Percentiles rank a stretch among this genome's conserved stretches.
Conservation (phyloP, 2,113 vertebrate species). For the Sylvietta virens region DNA sequence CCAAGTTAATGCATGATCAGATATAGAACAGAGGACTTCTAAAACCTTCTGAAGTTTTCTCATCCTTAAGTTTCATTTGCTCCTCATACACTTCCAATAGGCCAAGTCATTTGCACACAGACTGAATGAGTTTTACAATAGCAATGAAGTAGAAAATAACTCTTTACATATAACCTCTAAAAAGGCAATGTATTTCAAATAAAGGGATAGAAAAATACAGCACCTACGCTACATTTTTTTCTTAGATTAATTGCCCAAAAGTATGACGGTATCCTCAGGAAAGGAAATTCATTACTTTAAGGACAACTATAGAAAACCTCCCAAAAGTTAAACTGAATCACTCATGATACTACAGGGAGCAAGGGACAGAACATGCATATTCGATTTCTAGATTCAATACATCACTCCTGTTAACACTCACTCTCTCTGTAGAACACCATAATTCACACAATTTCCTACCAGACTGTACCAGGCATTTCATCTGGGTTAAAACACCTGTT, state of each 20-base stretch:
- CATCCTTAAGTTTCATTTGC: not conserved
- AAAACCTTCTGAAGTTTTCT: not conserved
- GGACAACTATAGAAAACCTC: not conserved
- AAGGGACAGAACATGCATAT: not conserved
- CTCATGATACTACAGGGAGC: not conserved
- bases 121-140: not conserved
- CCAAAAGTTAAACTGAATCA: not conserved
- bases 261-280: accelerated
- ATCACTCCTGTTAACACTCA: not conserved
- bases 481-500: not conserved
- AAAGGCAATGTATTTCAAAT: not conserved
- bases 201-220: not conserved
- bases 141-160: not conserved
- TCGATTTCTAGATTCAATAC: not conserved
- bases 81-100: not conserved
- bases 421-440: not conserved
- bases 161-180: not conserved
- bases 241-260: not conserved
- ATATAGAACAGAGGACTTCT: not conserved
- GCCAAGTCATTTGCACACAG: not conserved
- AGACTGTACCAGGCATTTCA: not conserved
- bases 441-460: not conserved
- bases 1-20: not conserved
- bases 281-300: not conserved
- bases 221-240: not conserved